Conservation (phyloP, 2,797 vertebrate species). For the Emydoidea blandingii region DNA sequence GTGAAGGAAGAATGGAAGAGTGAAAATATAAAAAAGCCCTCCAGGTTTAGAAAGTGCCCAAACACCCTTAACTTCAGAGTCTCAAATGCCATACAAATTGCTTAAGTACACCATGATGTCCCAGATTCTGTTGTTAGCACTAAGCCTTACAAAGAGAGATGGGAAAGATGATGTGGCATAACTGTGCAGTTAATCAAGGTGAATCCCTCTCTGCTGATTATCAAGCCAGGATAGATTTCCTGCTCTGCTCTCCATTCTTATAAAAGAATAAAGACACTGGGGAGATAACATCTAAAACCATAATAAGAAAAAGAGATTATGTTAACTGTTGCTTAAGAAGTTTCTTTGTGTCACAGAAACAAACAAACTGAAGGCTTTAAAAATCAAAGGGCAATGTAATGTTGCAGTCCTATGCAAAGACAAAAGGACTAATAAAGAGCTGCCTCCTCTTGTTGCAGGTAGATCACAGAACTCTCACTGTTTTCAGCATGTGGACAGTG, state of each 20-base stretch:
- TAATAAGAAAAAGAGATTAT: constrained; percentile 73
- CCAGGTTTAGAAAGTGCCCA: not conserved
- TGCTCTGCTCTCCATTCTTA: constrained; percentile 29
- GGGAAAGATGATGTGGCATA: constrained; percentile 30
- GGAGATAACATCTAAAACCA: constrained; percentile 66
- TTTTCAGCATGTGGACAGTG: constrained; percentile 5
- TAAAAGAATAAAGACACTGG: constrained; percentile 52
- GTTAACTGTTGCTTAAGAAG: constrained; percentile 72
- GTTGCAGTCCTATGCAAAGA: constrained; percentile 47
- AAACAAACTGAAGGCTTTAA: constrained; percentile 75
- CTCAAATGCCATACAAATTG: constrained; percentile 15
- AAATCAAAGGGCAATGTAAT: constrained; percentile 75
- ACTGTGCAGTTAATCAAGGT: constrained; percentile 71
- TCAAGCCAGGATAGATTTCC: constrained; percentile 68
- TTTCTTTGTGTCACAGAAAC: constrained; percentile 67
- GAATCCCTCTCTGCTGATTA: constrained; percentile 72
- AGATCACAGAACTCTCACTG: constrained; percentile 59
- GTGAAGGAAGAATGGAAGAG: not conserved
- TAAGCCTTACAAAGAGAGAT: constrained; percentile 58
- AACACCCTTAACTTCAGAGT: not conserved
- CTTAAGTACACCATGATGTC: constrained; percentile 9
- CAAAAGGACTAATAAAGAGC: constrained; percentile 52
- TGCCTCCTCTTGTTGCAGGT: constrained; percentile 46
- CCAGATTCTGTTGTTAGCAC: constrained; percentile 27
- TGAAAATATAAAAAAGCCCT: not conserved